These are phyloP conservation scores for Clupea harengus DNA, from an alignment of 2,113 vertebrate genomes.

Conservation along the genomic window DNA sequence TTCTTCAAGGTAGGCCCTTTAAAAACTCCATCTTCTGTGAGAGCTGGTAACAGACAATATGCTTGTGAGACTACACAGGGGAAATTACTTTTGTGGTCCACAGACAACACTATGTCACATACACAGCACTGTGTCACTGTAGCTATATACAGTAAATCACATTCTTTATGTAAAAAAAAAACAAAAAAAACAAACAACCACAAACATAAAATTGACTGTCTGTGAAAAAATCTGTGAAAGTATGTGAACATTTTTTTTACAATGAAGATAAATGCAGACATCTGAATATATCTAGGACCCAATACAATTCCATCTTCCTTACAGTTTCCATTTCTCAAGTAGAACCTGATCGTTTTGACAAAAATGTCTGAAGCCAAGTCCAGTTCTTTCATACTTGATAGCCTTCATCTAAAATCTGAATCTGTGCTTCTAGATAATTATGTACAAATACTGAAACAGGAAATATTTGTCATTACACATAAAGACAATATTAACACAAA, in stretches of 20 bases:
- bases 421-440: no score
- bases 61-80: neutral
- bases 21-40: conserved; percentile 70
- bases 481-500: no score
- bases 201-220: neutral
- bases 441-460: no score
- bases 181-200: neutral
- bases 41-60: conserved; percentile 51
- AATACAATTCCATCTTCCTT: no score
- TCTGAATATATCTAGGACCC: neutral
- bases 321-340: no score
- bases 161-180: neutral
- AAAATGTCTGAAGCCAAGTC: no score
- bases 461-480: no score
- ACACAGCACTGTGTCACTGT: neutral
- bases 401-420: no score
- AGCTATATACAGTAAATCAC: neutral
- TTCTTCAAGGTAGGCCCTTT: conserved; percentile 74
- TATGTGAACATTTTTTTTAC: no score
- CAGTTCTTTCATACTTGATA: no score
- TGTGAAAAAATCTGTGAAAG: no score
- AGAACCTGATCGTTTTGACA: no score
- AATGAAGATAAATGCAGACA: neutral
- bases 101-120: neutral
- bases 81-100: neutral